These are phyloP conservation scores for Melanargia galathea DNA, from an alignment of 2,888 invertebrate genomes.

Conservation along the genomic window DNA sequence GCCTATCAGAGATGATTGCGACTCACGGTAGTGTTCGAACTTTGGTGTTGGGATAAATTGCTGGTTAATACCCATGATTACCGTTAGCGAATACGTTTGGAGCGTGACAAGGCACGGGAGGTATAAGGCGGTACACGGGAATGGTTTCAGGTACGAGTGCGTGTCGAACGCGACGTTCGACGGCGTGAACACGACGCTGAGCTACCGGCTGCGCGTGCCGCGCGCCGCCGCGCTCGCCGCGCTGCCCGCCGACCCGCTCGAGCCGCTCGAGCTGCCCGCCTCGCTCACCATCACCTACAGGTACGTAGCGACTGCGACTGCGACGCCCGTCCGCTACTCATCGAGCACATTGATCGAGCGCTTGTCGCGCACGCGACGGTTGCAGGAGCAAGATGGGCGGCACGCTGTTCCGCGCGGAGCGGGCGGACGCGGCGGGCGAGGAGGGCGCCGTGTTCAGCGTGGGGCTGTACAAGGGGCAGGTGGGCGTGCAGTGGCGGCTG, in stretches of 20 bases:
- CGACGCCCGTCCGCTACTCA: too few relatives aligned
- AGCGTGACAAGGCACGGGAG: too few relatives aligned
- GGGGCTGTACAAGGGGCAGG: slow-evolving; percentile 86
- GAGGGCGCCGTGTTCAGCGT: slow-evolving; percentile 84
- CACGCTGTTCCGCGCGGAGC: slow-evolving; percentile 86
- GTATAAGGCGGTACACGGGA: too few relatives aligned
- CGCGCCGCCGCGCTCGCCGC: slow-evolving; percentile 47
- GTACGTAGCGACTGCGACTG: too few relatives aligned
- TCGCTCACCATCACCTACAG: slow-evolving; percentile 70
- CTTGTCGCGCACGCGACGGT: too few relatives aligned
- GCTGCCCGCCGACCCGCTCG: slow-evolving; percentile 35
- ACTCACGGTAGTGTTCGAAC: too few relatives aligned
- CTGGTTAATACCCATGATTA: too few relatives aligned
- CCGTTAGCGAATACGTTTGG: too few relatives aligned
- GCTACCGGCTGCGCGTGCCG: slow-evolving; percentile 81
- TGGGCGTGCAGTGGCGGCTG: slow-evolving; percentile 86
- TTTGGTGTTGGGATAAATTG: too few relatives aligned
- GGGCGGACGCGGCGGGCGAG: slow-evolving; percentile 71
- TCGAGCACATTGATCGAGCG: too few relatives aligned
- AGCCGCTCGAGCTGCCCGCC: slow-evolving; percentile 44
- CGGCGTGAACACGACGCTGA: slow-evolving; percentile 85
- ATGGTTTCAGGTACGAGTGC: slow-evolving; percentile 93
- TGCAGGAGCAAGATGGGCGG: slow-evolving; percentile 88
- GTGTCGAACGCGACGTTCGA: slow-evolving; percentile 94
- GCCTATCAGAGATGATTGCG: too few relatives aligned